Evolutionary conservation across 2,797 vertebrate species (phyloP).

Genomic region (Scomberomorus guttatus): DNA sequence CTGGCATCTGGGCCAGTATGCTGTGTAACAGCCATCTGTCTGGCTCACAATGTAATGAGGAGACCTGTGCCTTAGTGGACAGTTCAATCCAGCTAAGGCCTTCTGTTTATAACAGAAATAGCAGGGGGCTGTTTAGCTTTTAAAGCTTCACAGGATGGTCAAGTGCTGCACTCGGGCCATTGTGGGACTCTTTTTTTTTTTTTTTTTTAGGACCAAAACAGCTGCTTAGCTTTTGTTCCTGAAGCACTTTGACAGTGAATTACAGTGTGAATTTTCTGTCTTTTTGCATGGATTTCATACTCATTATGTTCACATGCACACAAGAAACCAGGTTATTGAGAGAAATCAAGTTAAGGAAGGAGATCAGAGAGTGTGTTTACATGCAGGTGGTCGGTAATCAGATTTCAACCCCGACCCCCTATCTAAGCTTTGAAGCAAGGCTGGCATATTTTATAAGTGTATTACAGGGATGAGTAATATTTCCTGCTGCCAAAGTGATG

Average conservation of each 20-base stretch:
- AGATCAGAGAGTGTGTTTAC: constrained; percentile 15
- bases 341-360: constrained; percentile 33
- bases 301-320: neutral
- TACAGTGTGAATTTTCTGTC: neutral
- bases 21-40: constrained; percentile 61
- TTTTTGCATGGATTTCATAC: neutral
- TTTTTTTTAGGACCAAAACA: neutral
- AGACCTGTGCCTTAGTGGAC: constrained; percentile 46
- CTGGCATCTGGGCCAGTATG: constrained; percentile 31
- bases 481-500: constrained; percentile 20
- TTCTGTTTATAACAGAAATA: constrained; percentile 17
- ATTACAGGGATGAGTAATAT: constrained; percentile 51
- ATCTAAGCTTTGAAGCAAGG: constrained; percentile 3
- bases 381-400: constrained; percentile 49
- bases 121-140: constrained; percentile 23
- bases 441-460: constrained; percentile 33
- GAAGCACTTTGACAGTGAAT: constrained; percentile 9
- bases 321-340: neutral
- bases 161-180: neutral
- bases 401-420: constrained; percentile 33
- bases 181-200: neutral
- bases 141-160: constrained; percentile 22
- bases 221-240: constrained; percentile 28
- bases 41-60: constrained; percentile 44
- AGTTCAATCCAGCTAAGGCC: constrained; percentile 23